A percentile compares a stretch with the other conserved stretches of the same genome.
Evolutionary conservation across 2,888 invertebrate species (phyloP).

Genomic region (Sabatieria punctata): DNA sequence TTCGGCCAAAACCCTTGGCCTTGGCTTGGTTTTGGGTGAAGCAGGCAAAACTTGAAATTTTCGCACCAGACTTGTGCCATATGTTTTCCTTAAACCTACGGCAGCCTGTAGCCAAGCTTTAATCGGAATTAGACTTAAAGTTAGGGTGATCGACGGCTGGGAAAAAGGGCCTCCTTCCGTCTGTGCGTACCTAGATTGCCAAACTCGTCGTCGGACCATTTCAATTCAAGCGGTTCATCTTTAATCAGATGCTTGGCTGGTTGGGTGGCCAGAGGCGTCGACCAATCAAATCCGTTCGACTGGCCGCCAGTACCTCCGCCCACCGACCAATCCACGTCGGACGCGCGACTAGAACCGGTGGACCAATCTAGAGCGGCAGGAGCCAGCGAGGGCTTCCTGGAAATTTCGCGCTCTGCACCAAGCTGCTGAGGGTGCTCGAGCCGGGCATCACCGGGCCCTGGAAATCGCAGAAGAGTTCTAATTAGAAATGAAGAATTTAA

Average conservation of each 20-base stretch:
- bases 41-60: too few relatives aligned
- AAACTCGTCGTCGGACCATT: constrained; percentile 39
- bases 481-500: constrained; percentile 2
- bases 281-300: constrained; percentile 3
- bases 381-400: not conserved
- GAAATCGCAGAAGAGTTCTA: constrained; percentile 5
- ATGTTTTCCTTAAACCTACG: too few relatives aligned
- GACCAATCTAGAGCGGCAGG: constrained; percentile 7
- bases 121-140: too few relatives aligned
- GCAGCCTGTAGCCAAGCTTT: too few relatives aligned
- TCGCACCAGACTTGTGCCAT: too few relatives aligned
- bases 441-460: constrained; percentile 13
- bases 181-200: constrained; percentile 28
- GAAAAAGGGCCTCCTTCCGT: constrained; percentile 4
- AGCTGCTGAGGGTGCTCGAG: constrained; percentile 12
- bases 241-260: constrained; percentile 17
- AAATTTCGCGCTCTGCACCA: constrained; percentile 9
- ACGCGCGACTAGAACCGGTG: too few relatives aligned
- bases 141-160: too few relatives aligned
- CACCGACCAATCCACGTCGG: not conserved
- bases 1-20: too few relatives aligned
- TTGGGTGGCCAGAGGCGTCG: too few relatives aligned
- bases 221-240: constrained; percentile 29
- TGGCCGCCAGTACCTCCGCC: not conserved
- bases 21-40: too few relatives aligned